Evolutionary conservation across 2,797 vertebrate genomes (phyloP), one percentile per base, ranked within the genome.

Genomic region (Sphenodon punctatus): DNA sequence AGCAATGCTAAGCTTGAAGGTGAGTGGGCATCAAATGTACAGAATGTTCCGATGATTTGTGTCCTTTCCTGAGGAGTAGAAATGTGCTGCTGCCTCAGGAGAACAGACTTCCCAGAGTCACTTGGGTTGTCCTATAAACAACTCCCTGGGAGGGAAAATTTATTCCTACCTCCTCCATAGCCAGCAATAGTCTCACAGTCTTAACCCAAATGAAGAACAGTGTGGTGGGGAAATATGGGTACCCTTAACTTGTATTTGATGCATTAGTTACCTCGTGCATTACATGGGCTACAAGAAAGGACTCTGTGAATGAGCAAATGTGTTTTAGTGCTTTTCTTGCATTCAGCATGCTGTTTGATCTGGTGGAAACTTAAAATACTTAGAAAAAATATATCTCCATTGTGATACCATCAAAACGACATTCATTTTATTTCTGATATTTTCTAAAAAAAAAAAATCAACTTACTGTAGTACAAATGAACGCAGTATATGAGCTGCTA

Each of bases 111-210:
- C 78, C 56, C 60, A 45, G 43, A n/a, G 77, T 92, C 92, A 89
- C 92, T 91, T 74, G 88, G 65, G 67, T 69, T 64, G 10, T 53
- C 80, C 85, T 79, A 81, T 75, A 75, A 72, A 61, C 15, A 80
- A 87, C 86, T 74, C 67, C 27, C 39, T 69, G 36, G 34, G 36
- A 36, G 36, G 34, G 36, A 15, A 41, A 55, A 87, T 64, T 12
- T 12, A 59, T 82, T 70, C 59, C 41, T 8, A 77, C 20, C 53
- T 76, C 45, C 73, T 85, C 67, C 61, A 11, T 65, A 53, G 34
- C 65, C 23, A 59, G 80, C 78, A 56, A 81, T 79, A 74, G 59
- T 63, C 79, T 66, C n/a, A 9, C 72, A 59, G 49, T 36, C 55
- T 65, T 72, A 45, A 36, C 25, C 65, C 63, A 81, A 82, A 58